These are phyloP conservation scores for Heliconius aoede DNA, from an alignment of 2,888 invertebrate genomes.

Conservation along the genomic window DNA sequence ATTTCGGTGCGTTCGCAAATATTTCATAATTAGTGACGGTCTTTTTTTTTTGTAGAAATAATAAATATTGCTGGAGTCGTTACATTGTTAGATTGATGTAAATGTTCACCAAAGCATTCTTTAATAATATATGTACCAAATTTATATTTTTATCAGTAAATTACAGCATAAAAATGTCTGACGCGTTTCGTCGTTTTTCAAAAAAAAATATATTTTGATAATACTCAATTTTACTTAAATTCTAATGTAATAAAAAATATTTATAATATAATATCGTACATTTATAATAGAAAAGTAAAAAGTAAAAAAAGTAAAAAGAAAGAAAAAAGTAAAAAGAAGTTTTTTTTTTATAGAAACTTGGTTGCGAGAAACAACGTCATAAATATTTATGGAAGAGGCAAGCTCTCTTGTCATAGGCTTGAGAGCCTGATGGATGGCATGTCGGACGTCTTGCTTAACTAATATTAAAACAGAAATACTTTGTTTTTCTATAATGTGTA, in stretches of 20 bases:
- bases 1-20: conserved; percentile 55
- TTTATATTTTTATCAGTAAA: no score
- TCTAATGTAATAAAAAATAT: background rate
- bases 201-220: no score
- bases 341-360: conserved; percentile 36
- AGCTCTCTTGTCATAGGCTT: conserved; percentile 78
- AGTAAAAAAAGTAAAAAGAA: no score
- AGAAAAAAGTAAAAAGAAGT: conserved; percentile 35
- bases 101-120: background rate
- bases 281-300: conserved; percentile 20
- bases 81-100: no score
- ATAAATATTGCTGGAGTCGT: background rate
- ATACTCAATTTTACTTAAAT: no score
- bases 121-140: no score
- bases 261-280: background rate
- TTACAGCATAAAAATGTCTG: background rate
- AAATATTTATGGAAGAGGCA: conserved; percentile 78
- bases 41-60: background rate
- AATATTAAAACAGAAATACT: conserved; percentile 48
- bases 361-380: conserved; percentile 62
- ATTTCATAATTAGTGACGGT: conserved; percentile 24
- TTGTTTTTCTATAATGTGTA: background rate
- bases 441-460: conserved; percentile 59
- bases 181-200: background rate
- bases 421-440: conserved; percentile 76